Conservation (phyloP, 1,140 invertebrate species). For the Cecropterus lyciades region DNA sequence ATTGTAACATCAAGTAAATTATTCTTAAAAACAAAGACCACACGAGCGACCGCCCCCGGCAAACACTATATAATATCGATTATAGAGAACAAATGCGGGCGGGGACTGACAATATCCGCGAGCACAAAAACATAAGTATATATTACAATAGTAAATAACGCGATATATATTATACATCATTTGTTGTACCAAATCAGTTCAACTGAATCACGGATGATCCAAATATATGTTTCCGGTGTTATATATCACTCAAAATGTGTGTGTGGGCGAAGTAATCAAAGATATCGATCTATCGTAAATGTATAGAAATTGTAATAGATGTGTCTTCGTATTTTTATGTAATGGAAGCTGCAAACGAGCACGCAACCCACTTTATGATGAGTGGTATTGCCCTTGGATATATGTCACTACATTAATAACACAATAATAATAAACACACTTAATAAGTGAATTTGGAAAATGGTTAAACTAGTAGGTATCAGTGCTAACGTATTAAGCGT, state of each 20-base stretch:
- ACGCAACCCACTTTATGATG: too few relatives aligned
- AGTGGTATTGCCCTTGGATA: too few relatives aligned
- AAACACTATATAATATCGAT: constrained; percentile 24
- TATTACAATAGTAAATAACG: too few relatives aligned
- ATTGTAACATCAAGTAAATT: too few relatives aligned
- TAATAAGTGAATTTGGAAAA: too few relatives aligned
- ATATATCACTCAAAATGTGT: constrained; percentile 36
- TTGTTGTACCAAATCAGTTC: constrained; percentile 18
- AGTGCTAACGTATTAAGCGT: too few relatives aligned
- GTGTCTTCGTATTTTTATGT: background rate
- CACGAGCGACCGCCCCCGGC: constrained; percentile 11
- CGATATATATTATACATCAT: background rate
- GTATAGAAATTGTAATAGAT: constrained; percentile 7
- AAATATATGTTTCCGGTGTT: constrained; percentile 45
- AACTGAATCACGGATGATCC: constrained; percentile 25
- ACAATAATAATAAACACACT: too few relatives aligned
- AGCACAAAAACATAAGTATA: background rate
- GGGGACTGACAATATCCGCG: constrained; percentile 28
- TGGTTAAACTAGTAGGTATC: too few relatives aligned
- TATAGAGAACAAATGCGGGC: constrained; percentile 14
- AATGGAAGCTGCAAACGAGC: too few relatives aligned
- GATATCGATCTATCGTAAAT: constrained; percentile 18
- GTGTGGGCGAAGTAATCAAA: constrained; percentile 36
- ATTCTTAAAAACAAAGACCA: constrained; percentile 17
- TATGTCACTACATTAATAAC: too few relatives aligned